Conservation (phyloP, 2,113 vertebrate genomes). For the Capricornis sumatraensis region DNA sequence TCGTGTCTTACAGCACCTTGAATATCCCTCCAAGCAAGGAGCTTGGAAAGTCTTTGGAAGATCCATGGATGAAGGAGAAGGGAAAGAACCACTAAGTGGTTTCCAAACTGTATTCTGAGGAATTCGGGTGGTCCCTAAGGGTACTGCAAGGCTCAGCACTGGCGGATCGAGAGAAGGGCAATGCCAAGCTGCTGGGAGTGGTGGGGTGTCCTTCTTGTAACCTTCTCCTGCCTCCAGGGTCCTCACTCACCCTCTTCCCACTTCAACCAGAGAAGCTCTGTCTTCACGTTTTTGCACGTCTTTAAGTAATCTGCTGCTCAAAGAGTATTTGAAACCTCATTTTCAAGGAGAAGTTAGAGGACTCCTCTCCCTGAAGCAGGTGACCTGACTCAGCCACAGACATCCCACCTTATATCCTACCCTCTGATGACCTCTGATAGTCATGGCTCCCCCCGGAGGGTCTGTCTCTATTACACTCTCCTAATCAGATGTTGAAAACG, state of each 20-base stretch:
- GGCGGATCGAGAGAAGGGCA: not conserved
- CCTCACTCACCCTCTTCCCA: not conserved
- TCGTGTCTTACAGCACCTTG: not conserved
- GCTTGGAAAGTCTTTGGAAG: not conserved
- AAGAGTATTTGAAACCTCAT: not conserved
- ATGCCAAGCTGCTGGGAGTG: not conserved
- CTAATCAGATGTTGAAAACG: not conserved
- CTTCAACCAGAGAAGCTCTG: not conserved
- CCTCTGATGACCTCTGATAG: too few relatives aligned
- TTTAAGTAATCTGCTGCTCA: not conserved
- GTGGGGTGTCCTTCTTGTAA: not conserved
- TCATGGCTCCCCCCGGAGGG: rapidly evolving
- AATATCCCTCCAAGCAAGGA: too few relatives aligned
- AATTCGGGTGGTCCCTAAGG: not conserved
- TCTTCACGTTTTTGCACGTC: not conserved
- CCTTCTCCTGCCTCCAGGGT: not conserved
- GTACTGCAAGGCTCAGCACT: not conserved
- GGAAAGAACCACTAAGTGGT: not conserved
- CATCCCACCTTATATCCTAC: rapidly evolving
- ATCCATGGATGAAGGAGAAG: not conserved
- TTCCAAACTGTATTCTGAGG: not conserved
- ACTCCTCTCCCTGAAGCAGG: rapidly evolving
- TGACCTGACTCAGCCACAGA: too few relatives aligned
- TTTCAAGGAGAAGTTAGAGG: not conserved
- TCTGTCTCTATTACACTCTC: not conserved